Base-by-base conservation (phyloP, 2,888 invertebrate species). In the Mesochorus sp. region DNA sequence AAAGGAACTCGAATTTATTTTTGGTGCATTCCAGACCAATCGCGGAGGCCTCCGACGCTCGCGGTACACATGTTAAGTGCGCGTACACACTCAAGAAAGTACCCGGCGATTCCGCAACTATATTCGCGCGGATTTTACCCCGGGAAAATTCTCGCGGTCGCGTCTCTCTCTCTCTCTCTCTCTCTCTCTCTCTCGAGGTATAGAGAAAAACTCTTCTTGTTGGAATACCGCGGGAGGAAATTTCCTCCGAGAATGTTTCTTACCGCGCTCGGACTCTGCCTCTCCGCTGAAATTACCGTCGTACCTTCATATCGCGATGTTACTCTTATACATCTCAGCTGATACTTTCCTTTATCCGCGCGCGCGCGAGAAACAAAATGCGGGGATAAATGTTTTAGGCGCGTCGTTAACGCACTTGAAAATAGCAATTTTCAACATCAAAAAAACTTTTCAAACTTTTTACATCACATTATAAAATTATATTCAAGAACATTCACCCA, bases 11-110 rank as follows among this genome's bases (percentile, higher is more conserved):
- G 74, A 82, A 85, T 82, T 84, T 88, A 88, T 87, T 87, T 87
- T 87, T 84, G 85, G 87, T 86, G 84, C 87, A 87, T 87, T 87
- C 87, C 87, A 85, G 80, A 81, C 82, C 80, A 79, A 80, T 74
- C 75, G 66, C 53, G 74, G 39, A 51, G 31, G 42, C 47, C 61
- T 51, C 68, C 14, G 51, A 37, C 12, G n/a, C 19, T 51, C n/a
- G n/a, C n/a, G 14, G 26, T 31, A 66, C 57, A 19, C 8, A 12
- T 10, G 14, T 4, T 6, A 19, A 21, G 8, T 1, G 3, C 10
- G 6, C 34, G 12, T 31, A 42, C 26, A n/a, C 12, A 44, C 71
- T 24, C 47, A 37, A n/a, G 4, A 6, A 0, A n/a, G 3, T 10
- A 55, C 8, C 5, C 17, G 31, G 34, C 12, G 14, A 0, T 24